Evolutionary conservation across 2,113 vertebrate genomes (phyloP), one percentile per base, ranked within the genome.

Genomic region (Scophthalmus maximus): DNA sequence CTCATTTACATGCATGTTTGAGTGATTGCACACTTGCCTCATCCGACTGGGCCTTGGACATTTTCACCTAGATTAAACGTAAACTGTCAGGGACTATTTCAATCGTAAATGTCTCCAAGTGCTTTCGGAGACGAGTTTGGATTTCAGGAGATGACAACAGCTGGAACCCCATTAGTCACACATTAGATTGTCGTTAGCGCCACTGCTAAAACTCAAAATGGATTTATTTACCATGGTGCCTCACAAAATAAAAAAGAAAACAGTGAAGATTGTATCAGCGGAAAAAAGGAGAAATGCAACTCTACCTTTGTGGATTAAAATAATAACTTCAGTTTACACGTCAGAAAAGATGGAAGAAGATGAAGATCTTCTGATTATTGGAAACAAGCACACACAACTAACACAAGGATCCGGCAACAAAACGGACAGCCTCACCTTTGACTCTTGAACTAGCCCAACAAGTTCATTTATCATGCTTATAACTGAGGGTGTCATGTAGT

Each of bases 161-260:
- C 79, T 77, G 53, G 44, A 60, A 38, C 46, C 15, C 27, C n/a
- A 71, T 68, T 63, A 55, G 74, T 74, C 62, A 78, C 60, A 77
- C 58, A 67, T 68, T 65, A 62, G 44, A 9, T 40, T 57, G 30
- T 52, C 46, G 9, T 44, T 46, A 79, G 52, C 56, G 73, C 60
- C 30, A 51, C 56, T 25, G 49, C 70, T 66, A 34, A 47, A 65
- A 23, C 59, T 85, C 26, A 34, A n/a, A 23, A 59, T 67, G 55
- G 55, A 50, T 50, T 23, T 50, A 77, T 82, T 76, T 44, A 61
- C n/a, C 58, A 72, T 38, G 42, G 55, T 66, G 67, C 47, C 46
- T 32, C 3, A 6, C 42, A 44, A 58, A 60, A 22, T 20, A 4
- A 49, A 22, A 23, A 22, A 30, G 15, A 68, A 53, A 69, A 26